A percentile compares a stretch with the other conserved stretches of the same genome.
phyloP scores from a whole-genome alignment of 2,888 invertebrate species.

The Bruchidius siliquastri region DNA sequence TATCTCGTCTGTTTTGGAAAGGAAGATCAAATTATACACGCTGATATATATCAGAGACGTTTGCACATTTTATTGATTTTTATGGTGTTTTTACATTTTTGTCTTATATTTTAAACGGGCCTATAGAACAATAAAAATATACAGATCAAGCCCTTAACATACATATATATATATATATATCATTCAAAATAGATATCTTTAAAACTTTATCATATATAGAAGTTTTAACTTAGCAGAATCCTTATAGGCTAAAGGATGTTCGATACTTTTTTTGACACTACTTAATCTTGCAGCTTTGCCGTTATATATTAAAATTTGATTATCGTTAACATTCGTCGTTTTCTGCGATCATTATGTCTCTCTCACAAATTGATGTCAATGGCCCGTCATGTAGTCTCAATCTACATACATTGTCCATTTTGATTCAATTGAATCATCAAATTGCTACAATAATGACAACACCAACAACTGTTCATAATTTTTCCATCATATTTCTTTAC shows the following conservation, averaged over 20 bases:
- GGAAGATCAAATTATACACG: background rate
- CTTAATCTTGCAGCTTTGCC: background rate
- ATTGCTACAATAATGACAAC: background rate
- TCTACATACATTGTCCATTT: background rate
- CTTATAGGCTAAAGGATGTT: conserved; percentile 21
- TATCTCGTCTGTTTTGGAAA: too few species aligned
- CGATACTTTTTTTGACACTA: background rate
- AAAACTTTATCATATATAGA: conserved; percentile 5
- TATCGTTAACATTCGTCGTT: background rate
- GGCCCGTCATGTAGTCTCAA: background rate
- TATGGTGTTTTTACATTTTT: conserved; percentile 42
- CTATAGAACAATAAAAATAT: conserved; percentile 46
- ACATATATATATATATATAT: conserved; percentile 45
- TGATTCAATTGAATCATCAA: background rate
- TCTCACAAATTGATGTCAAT: background rate
- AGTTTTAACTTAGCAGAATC: conserved; percentile 27
- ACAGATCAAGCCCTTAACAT: conserved; percentile 44
- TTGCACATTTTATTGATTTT: conserved; percentile 35
- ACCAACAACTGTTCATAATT: background rate
- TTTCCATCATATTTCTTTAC: background rate
- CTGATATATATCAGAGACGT: background rate
- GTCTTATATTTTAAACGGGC: conserved; percentile 36
- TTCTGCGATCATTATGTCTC: background rate
- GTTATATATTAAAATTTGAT: background rate
- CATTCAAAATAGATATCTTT: conserved; percentile 35